These are phyloP conservation scores for Anas bernieri DNA, from an alignment of 2,797 vertebrate species.

Conservation along the genomic window DNA sequence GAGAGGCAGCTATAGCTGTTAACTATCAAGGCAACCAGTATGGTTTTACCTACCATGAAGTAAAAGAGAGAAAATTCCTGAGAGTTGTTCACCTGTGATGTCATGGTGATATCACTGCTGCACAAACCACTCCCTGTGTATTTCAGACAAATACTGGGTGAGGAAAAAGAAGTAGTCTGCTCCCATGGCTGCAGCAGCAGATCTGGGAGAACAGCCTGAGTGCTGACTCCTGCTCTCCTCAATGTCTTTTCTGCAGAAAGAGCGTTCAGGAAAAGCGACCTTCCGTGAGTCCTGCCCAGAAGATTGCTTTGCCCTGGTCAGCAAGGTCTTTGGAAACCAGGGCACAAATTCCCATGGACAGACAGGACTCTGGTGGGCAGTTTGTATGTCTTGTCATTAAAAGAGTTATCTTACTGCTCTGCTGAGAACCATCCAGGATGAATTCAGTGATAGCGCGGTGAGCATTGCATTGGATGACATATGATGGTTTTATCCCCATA, in stretches of 20 bases:
- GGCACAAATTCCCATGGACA: not conserved
- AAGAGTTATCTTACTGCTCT: not conserved
- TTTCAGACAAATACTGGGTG: not conserved
- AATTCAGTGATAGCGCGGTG: not conserved
- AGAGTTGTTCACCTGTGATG: not conserved
- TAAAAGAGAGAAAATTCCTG: not conserved
- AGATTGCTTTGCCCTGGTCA: not conserved
- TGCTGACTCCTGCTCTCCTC: not conserved
- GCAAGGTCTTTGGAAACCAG: not conserved
- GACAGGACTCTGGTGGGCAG: not conserved
- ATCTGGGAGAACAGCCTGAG: fast-evolving
- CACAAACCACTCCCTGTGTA: not conserved
- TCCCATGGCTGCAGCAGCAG: not conserved
- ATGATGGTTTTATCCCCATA: not conserved
- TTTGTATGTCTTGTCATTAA: not conserved
- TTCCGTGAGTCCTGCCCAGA: not conserved
- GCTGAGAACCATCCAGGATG: not conserved
- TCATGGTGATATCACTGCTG: not conserved
- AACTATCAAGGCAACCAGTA: not conserved
- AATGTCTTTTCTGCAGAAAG: not conserved
- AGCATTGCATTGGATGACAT: not conserved
- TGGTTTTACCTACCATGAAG: not conserved
- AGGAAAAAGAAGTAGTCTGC: not conserved
- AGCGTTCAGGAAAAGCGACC: fast-evolving
- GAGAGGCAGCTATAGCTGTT: not conserved